phyloP scores from a whole-genome alignment of 92 coral and sea anemone species.

The Epizoanthus fatuus region DNA sequence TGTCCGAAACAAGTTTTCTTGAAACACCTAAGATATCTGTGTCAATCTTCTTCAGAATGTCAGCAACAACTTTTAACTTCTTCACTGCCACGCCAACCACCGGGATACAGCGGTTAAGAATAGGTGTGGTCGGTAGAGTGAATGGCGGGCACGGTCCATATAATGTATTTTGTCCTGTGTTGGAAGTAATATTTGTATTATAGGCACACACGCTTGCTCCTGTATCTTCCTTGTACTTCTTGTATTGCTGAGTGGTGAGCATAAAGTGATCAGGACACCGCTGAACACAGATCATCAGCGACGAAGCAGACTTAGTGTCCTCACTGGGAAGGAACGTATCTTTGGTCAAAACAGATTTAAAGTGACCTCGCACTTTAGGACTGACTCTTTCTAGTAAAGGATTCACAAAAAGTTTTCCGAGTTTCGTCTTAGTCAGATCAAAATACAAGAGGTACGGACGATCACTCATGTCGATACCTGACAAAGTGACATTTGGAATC shows the following conservation, averaged over 20 bases:
- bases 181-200: slow-evolving; percentile 33
- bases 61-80: slow-evolving; percentile 40
- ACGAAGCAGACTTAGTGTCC: slow-evolving; percentile 3
- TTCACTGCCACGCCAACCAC: slow-evolving; percentile 38
- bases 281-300: slow-evolving; percentile 52
- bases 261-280: slow-evolving; percentile 51
- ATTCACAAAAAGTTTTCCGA: slow-evolving; percentile 41
- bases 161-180: slow-evolving; percentile 28
- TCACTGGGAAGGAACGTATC: slow-evolving; percentile 13
- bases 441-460: slow-evolving; percentile 56
- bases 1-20: slow-evolving; percentile 45
- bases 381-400: slow-evolving; percentile 41
- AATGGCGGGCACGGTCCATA: slow-evolving; percentile 47
- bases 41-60: slow-evolving; percentile 42
- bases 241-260: slow-evolving; percentile 48
- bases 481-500: slow-evolving; percentile 43
- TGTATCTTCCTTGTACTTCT: slow-evolving; percentile 41
- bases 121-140: slow-evolving; percentile 49
- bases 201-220: slow-evolving; percentile 35
- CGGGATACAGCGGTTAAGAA: slow-evolving; percentile 52
- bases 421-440: slow-evolving; percentile 53
- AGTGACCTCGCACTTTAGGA: slow-evolving; percentile 41
- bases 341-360: slow-evolving; percentile 46
- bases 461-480: slow-evolving; percentile 47
- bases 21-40: slow-evolving; percentile 42